phyloP scores from a whole-genome alignment of 37 sponge, comb jelly and placozoan genomes.

The Cliona cf. orientalis region DNA sequence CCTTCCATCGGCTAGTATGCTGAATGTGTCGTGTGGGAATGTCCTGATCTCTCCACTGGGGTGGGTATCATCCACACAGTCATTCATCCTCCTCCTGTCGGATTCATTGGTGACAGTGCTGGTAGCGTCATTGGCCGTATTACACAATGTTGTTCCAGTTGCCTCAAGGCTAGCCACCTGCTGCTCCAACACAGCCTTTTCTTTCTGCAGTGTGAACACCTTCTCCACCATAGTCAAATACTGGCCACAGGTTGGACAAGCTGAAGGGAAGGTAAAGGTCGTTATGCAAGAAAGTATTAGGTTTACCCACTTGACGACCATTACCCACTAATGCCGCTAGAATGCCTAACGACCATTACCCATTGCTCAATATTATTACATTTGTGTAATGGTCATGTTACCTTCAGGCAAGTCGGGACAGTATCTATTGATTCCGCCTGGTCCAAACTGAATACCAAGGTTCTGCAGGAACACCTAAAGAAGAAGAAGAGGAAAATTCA shows the following conservation, averaged over 20 bases:
- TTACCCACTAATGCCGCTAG: neutral
- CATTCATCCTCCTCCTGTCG: too few relatives aligned
- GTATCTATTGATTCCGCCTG: constrained; percentile 1
- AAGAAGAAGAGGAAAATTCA: too few relatives aligned
- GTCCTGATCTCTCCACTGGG: neutral
- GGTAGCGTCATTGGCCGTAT: neutral
- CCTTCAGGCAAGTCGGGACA: constrained; percentile 18
- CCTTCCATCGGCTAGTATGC: neutral
- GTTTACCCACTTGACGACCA: neutral
- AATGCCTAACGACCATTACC: neutral
- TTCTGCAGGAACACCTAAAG: constrained; percentile 21
- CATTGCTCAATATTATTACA: neutral
- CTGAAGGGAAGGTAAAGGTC: neutral
- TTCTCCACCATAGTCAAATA: constrained; percentile 19
- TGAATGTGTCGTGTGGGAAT: neutral
- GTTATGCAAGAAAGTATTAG: neutral
- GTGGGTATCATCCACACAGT: too few relatives aligned
- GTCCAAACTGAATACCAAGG: constrained; percentile 28
- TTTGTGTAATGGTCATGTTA: neutral
- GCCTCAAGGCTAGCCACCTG: neutral
- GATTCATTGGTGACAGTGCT: neutral
- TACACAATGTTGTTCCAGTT: neutral
- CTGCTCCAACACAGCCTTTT: neutral
- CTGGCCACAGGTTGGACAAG: constrained; percentile 37
- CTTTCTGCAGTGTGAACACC: neutral